Evolutionary conservation across 2,888 invertebrate species (phyloP).

Genomic region (Oligia strigilis): DNA sequence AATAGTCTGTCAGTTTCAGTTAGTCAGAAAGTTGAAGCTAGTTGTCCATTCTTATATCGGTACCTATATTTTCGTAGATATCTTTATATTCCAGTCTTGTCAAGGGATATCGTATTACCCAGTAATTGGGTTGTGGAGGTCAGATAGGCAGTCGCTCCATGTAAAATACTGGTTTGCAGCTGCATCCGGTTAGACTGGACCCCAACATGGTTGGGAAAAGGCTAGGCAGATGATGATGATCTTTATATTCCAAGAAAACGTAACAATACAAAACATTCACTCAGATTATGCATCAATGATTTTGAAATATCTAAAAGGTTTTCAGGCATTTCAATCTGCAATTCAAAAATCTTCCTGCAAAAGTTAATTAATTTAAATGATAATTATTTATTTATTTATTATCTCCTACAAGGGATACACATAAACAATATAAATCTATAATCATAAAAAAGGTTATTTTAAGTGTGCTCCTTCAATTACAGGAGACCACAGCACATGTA

Average conservation of each 20-base stretch:
- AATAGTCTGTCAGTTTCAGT: too few species aligned
- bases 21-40: too few species aligned
- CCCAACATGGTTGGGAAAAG: too few species aligned
- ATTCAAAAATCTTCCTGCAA: neutral
- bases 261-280: neutral
- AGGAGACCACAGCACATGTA: too few species aligned
- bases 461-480: too few species aligned
- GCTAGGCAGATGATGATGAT: neutral
- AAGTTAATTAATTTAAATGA: constrained; percentile 2
- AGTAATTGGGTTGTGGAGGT: too few species aligned
- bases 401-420: neutral
- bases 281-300: neutral
- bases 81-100: neutral
- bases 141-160: too few species aligned
- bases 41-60: neutral
- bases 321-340: neutral
- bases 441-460: neutral
- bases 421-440: neutral
- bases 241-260: neutral
- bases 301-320: neutral
- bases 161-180: too few species aligned
- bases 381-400: neutral
- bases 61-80: constrained; percentile 3
- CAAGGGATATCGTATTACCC: too few species aligned
- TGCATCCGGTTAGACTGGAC: too few species aligned